Percentiles rank a stretch among this genome's conserved stretches.
These are phyloP conservation scores for Subacronicta megacephala DNA, from an alignment of 2,888 invertebrate species.

Conservation along the genomic window DNA sequence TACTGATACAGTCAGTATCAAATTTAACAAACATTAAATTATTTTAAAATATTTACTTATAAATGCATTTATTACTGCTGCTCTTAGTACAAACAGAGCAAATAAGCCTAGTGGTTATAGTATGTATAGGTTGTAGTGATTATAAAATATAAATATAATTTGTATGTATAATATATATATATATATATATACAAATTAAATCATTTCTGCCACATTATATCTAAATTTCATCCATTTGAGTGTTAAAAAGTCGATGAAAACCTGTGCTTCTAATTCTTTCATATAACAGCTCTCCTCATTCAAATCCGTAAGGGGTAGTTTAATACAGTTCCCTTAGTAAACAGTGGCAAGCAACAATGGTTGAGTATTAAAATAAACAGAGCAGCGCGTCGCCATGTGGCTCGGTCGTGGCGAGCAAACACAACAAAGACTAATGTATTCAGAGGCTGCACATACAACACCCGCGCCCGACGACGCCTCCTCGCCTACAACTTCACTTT, in stretches of 20 bases:
- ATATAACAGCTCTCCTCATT: slow-evolving; percentile 60
- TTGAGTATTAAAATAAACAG: slow-evolving; percentile 89
- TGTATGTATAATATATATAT: too few species aligned
- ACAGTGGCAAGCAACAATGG: slow-evolving; percentile 83
- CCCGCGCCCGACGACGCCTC: slow-evolving; percentile 54
- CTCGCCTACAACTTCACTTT: slow-evolving; percentile 63
- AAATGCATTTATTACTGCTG: too few species aligned
- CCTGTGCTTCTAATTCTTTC: slow-evolving; percentile 48
- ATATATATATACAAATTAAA: too few species aligned
- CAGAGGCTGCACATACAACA: slow-evolving; percentile 70
- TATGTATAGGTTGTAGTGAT: too few species aligned
- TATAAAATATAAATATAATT: too few species aligned
- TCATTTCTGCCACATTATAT: too few species aligned
- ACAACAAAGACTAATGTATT: slow-evolving; percentile 84
- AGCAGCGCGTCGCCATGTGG: slow-evolving; percentile 85
- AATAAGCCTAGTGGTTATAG: too few species aligned
- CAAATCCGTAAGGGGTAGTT: slow-evolving; percentile 80
- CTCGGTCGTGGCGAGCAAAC: slow-evolving; percentile 77
- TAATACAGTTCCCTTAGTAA: slow-evolving; percentile 80
- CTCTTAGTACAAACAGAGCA: too few species aligned
- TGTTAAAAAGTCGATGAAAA: neutral
- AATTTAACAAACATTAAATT: too few species aligned
- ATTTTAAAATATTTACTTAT: too few species aligned
- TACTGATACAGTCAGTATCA: too few species aligned
- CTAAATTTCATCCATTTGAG: neutral